Evolutionary conservation across 2,797 vertebrate species (phyloP).

Genomic region (Halcyon smyrnensis): DNA sequence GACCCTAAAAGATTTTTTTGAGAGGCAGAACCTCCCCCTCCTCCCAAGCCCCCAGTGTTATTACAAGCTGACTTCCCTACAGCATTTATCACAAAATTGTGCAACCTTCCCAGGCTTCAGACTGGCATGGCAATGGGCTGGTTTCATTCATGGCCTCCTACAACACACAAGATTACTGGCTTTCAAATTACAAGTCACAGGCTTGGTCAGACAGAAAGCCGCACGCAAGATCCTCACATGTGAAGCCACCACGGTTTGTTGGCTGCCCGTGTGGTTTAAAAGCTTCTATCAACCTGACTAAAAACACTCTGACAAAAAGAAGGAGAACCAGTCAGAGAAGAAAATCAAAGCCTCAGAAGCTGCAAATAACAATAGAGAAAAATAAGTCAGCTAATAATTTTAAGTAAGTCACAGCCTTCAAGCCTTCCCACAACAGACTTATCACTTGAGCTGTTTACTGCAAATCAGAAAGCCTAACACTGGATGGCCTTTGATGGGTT

Average conservation of each 20-base stretch:
- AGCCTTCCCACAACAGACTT: constrained; percentile 66
- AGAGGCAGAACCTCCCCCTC: neutral
- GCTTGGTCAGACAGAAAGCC: constrained; percentile 32
- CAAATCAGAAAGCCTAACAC: constrained; percentile 34
- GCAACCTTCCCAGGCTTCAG: constrained; percentile 21
- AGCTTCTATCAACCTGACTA: constrained; percentile 46
- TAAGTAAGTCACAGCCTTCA: constrained; percentile 53
- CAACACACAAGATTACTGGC: neutral
- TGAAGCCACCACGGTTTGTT: neutral
- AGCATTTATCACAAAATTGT: neutral
- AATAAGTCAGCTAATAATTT: constrained; percentile 62
- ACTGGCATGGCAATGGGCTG: neutral
- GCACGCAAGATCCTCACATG: constrained; percentile 7
- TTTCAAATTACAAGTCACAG: constrained; percentile 53
- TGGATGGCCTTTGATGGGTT: constrained; percentile 24
- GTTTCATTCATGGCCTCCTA: neutral
- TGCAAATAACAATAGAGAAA: constrained; percentile 55
- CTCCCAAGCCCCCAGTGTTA: neutral
- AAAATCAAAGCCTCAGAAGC: constrained; percentile 68
- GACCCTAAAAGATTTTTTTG: neutral
- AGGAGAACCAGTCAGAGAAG: constrained; percentile 61
- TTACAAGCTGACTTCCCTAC: neutral
- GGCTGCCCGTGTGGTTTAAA: constrained; percentile 28
- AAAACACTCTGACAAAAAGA: constrained; percentile 35
- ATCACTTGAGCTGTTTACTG: constrained; percentile 59